Evolutionary conservation across 2,888 invertebrate species (phyloP), one percentile per base, ranked within the genome.

Genomic region (Leistus spinibarbis): DNA sequence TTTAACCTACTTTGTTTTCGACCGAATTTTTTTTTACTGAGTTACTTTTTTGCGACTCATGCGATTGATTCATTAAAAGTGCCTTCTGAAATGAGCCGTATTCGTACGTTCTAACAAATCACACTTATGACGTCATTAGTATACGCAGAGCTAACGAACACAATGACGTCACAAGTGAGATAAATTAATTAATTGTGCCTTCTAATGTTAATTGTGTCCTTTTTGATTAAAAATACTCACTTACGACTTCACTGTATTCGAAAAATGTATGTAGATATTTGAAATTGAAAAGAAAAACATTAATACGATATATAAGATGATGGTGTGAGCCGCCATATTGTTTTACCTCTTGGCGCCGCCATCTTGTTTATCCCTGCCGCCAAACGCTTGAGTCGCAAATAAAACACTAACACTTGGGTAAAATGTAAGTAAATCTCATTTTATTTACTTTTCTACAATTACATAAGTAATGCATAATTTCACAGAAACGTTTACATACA

Each of bases 391-490:
- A 40, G 5, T 40, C 5, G 3, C 40, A 40, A 40, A 4, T 40
- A 40, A 40, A 40, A 40, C 40, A 40, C 40, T 40, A 7, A 40
- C 40, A 40, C 40, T 40, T 40, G 40, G 1, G 53, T 54, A 67
- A 67, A 53, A 67, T 54, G 23, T 56, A 23, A 24, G 63, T 54
- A 54, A 64, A 56, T 54, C 63, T 40, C 4, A 22, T 23, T 71
- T 72, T 72, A 69, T 62, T 69, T 54, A 23, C 22, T 67, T 9
- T 2, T 69, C 23, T 57, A 60, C 13, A 19, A 66, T 65, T 72
- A 54, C 72, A 72, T 66, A 56, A 64, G 62, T 57, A 57, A 19
- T 19, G 16, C 56, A 69, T 69, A 70, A 40, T 62, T 69, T 69
- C 62, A 70, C 53, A 62, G 53, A 62, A 70, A 63, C 63, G 63